A percentile compares a stretch with the other conserved stretches of the same genome.
phyloP scores from a whole-genome alignment of 2,113 vertebrate genomes.

The Leptobrachium leishanense region DNA sequence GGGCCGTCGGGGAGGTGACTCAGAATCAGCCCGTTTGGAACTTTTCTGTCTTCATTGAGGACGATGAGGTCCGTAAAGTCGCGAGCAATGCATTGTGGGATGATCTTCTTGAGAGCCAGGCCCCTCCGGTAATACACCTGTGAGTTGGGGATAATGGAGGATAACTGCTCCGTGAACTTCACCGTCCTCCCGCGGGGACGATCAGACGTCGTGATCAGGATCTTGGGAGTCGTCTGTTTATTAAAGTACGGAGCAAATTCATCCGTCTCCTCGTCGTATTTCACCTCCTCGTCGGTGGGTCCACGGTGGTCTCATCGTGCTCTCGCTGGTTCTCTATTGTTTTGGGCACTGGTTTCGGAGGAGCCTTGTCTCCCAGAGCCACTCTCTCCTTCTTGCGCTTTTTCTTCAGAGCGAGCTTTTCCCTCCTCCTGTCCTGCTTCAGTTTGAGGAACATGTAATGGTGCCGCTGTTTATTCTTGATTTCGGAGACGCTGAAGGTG shows the following conservation, averaged over 20 bases:
- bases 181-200: conserved; percentile 93
- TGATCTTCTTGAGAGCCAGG: conserved; percentile 90
- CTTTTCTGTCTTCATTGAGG: conserved; percentile 91
- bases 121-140: conserved; percentile 96
- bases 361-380: too few relatives aligned
- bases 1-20: conserved; percentile 94
- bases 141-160: conserved; percentile 84
- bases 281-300: conserved; percentile 95
- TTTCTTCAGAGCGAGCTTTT: too few relatives aligned
- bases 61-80: conserved; percentile 91
- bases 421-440: conserved; percentile 89
- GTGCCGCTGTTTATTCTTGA: conserved; percentile 94
- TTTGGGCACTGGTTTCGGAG: conserved; percentile 91
- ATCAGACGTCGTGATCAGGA: conserved; percentile 96
- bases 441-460: conserved; percentile 90
- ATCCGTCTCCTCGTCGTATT: conserved; percentile 93
- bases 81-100: conserved; percentile 88
- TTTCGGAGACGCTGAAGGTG: conserved; percentile 86
- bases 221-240: conserved; percentile 87
- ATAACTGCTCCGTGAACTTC: conserved; percentile 87
- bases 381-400: too few relatives aligned
- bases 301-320: conserved; percentile 91
- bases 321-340: conserved; percentile 96
- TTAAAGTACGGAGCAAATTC: conserved; percentile 97
- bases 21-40: conserved; percentile 89